A percentile compares a stretch with the other conserved stretches of the same genome.
These are phyloP conservation scores for Strongylocentrotus purpuratus DNA, from an alignment of 35 echinoderm and acorn worm genomes.

Conservation along the genomic window DNA sequence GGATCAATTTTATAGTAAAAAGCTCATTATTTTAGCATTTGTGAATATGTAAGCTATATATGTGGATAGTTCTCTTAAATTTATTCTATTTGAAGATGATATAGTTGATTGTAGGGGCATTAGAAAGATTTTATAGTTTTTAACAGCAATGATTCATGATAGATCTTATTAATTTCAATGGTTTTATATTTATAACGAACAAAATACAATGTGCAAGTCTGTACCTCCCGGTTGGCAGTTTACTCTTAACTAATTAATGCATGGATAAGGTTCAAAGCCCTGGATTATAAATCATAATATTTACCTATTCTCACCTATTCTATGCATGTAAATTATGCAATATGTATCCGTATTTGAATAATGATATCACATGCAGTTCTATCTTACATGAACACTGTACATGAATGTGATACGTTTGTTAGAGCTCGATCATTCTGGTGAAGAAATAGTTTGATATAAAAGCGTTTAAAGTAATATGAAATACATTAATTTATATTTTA, in stretches of 20 bases:
- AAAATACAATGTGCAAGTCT: neutral
- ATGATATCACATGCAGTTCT: neutral
- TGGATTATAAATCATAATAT: neutral
- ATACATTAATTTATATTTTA: too few species aligned
- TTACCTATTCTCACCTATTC: neutral
- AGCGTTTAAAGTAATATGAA: neutral
- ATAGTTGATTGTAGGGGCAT: neutral
- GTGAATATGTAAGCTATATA: neutral
- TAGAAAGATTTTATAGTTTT: neutral
- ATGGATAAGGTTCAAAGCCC: neutral
- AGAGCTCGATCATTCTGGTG: neutral
- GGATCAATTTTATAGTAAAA: neutral
- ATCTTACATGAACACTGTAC: neutral
- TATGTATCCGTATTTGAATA: neutral
- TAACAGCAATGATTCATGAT: neutral
- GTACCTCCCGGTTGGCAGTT: neutral
- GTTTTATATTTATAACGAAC: neutral
- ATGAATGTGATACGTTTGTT: neutral
- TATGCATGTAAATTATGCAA: conserved; percentile 12
- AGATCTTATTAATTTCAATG: neutral
- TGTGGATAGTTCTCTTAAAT: neutral
- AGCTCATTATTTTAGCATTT: neutral
- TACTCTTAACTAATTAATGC: neutral
- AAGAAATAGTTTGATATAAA: neutral
- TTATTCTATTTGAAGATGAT: neutral